phyloP scores from a whole-genome alignment of 2,888 invertebrate genomes.

The Nowickia ferox region DNA sequence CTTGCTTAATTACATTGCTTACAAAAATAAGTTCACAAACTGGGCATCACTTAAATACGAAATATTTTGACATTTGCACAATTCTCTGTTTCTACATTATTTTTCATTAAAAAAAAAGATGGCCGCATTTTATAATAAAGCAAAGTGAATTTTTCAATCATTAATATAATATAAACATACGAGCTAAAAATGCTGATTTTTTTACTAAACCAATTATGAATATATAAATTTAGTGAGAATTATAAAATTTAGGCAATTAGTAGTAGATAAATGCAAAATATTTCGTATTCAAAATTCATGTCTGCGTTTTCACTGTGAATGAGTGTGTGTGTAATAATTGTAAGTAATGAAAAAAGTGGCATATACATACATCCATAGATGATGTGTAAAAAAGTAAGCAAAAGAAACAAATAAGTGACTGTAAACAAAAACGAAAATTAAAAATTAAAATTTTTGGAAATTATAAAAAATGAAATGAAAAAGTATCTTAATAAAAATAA shows the following conservation, averaged over 20 bases:
- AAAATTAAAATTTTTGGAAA: conserved; percentile 7
- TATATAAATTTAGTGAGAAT: conserved; percentile 51
- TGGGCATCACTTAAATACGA: conserved; percentile 46
- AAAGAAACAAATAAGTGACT: conserved; percentile 50
- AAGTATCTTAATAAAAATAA: not conserved
- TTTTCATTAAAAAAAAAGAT: conserved; percentile 68
- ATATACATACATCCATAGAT: conserved; percentile 1
- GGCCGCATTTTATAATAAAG: conserved; percentile 65
- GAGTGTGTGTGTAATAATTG: conserved; percentile 40
- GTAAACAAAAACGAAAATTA: conserved; percentile 62
- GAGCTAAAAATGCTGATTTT: conserved; percentile 53
- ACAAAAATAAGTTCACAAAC: not conserved
- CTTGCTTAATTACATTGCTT: not conserved
- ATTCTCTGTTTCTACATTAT: conserved; percentile 50
- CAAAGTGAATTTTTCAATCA: conserved; percentile 65
- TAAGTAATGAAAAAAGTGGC: conserved; percentile 43
- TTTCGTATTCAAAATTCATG: conserved; percentile 29
- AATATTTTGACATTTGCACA: conserved; percentile 56
- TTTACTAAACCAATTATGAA: conserved; percentile 29
- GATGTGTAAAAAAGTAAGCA: conserved; percentile 32
- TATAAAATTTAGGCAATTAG: conserved; percentile 52
- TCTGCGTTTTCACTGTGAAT: conserved; percentile 57
- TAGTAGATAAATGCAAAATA: conserved; percentile 26
- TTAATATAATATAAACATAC: conserved; percentile 56
- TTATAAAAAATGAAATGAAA: conserved; percentile 3